Base-by-base conservation (phyloP, 2,113 vertebrate genomes). In the Athene noctua region DNA sequence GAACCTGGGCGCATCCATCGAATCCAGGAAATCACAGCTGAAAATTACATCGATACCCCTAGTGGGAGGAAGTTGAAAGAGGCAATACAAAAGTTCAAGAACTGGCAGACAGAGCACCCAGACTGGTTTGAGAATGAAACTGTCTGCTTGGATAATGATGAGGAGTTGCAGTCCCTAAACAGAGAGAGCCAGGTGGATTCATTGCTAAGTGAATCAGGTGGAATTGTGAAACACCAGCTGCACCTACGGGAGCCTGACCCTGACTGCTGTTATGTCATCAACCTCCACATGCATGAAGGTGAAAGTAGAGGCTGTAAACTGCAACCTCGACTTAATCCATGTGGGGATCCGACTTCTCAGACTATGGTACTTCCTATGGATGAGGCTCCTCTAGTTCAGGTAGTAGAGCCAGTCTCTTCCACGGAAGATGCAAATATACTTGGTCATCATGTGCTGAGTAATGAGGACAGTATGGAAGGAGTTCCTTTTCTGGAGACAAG, bases 101-200 rank as follows among this genome's bases (percentile, higher is more conserved):
- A 55, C 21, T 98, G 98, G 97, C 99, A 99, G 96, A 11, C 44
- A 4, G 97, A 98, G 40, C 96, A 98, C 57, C 98, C 98, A 0
- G 97, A 99, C 57, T 99, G 99, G 99, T 99, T 99, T 89, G 98
- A 99, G 88, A 97, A 65, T 5, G 98, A 99, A 97, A 98, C 97
- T 26, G 61, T 98, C 38, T 74, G 62, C 23, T 47, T 40, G 6
- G 97, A 98, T 6, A 98, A 97, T 19, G 98, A 98, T 7, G 97
- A 96, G 44, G 91, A 32, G 16, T n/a, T 92, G 63, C 92, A 87
- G 3, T 97, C 94, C 62, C 88, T 97, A 8, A 96, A 79, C 10
- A 97, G 87, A 57, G 97, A 96, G 40, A 91, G 93, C 62, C 94
- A 94, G 22, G 93, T 86, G 34, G 97, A 95, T 47, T 88, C 94